Percentiles rank a stretch among this genome's conserved stretches.
Evolutionary conservation across 2,888 invertebrate genomes (phyloP).

Genomic region (Ganaspis brasiliensis): DNA sequence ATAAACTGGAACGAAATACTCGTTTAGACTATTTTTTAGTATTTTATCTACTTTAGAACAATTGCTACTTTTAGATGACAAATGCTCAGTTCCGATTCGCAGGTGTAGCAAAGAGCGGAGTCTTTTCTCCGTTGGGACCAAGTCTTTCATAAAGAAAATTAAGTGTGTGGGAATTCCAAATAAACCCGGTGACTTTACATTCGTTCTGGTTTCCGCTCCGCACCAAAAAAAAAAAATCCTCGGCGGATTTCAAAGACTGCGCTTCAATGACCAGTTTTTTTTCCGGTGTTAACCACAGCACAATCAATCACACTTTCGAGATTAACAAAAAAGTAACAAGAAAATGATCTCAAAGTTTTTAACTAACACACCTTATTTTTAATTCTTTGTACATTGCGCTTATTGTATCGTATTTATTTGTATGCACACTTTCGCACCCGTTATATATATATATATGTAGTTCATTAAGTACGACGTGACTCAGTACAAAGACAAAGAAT

Average conservation of each 20-base stretch:
- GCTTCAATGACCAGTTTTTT: conserved; percentile 22
- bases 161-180: background rate
- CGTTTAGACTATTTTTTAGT: conserved; percentile 4
- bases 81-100: conserved; percentile 16
- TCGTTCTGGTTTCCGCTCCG: conserved; percentile 36
- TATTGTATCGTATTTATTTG: conserved; percentile 78
- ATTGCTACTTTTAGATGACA: conserved; percentile 23
- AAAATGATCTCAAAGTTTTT: conserved; percentile 78
- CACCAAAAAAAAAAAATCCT: background rate
- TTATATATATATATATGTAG: conserved; percentile 41
- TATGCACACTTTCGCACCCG: conserved; percentile 65
- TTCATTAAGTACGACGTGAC: conserved; percentile 60
- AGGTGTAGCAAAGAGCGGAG: background rate
- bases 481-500: conserved; percentile 75
- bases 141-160: conserved; percentile 14
- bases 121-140: conserved; percentile 21
- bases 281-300: conserved; percentile 21
- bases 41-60: conserved; percentile 44
- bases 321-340: conserved; percentile 63
- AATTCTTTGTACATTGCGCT: conserved; percentile 77
- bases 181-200: conserved; percentile 3
- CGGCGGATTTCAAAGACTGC: conserved; percentile 16
- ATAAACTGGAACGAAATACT: conserved; percentile 43
- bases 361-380: conserved; percentile 72
- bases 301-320: conserved; percentile 44